Evolutionary conservation across 2,113 vertebrate genomes (phyloP).

Genomic region (Sus scrofa): DNA sequence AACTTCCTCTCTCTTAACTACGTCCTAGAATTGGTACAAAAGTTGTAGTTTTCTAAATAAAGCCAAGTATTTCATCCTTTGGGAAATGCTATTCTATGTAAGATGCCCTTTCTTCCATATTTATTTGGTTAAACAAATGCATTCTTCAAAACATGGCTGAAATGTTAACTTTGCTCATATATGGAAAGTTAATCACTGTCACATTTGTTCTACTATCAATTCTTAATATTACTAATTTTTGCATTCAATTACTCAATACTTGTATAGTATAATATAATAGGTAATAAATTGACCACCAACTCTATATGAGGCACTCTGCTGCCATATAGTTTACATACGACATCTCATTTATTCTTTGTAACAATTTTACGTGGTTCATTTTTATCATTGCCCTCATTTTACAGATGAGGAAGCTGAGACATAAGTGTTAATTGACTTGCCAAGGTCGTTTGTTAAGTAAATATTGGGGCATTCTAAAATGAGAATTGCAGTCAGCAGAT

Average conservation of each 20-base stretch:
- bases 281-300: neutral
- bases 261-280: neutral
- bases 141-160: neutral
- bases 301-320: neutral
- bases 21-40: neutral
- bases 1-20: neutral
- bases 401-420: neutral
- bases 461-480: neutral
- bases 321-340: neutral
- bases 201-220: neutral
- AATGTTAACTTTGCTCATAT: neutral
- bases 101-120: neutral
- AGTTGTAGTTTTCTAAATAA: neutral
- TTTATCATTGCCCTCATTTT: conserved; percentile 14
- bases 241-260: neutral
- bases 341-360: neutral
- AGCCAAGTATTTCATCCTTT: neutral
- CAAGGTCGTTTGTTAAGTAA: neutral
- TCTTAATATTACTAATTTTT: neutral
- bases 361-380: neutral
- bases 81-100: neutral
- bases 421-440: neutral
- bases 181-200: neutral
- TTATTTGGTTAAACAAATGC: conserved; percentile 14
- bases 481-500: neutral